These are phyloP conservation scores for Zapus hudsonius DNA, from an alignment of 2,113 vertebrate genomes.

Conservation along the genomic window DNA sequence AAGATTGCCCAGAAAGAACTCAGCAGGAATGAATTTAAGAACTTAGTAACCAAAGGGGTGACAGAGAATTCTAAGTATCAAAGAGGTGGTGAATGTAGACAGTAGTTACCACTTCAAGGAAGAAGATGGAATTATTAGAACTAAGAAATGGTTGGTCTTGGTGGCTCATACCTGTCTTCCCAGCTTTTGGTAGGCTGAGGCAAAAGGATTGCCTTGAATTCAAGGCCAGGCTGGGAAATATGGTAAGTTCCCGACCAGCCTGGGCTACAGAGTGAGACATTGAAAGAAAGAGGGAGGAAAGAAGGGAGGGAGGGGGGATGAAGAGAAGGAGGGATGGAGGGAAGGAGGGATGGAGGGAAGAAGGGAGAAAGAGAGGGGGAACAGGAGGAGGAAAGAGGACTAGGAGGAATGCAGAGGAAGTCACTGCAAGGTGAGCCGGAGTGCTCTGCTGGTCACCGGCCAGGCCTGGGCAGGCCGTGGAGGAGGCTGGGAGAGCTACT, in stretches of 20 bases:
- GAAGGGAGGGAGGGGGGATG: too few species aligned
- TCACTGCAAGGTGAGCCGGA: not conserved
- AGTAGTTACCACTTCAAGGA: not conserved
- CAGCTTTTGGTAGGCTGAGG: not conserved
- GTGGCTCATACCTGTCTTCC: too few species aligned
- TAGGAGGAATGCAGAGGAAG: not conserved
- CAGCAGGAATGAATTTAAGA: not conserved
- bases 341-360: too few species aligned
- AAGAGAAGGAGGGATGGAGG: not conserved
- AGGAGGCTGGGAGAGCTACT: not conserved
- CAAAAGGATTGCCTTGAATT: too few species aligned
- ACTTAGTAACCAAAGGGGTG: not conserved
- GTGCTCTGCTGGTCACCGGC: not conserved
- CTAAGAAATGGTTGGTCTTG: not conserved
- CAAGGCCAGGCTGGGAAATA: too few species aligned
- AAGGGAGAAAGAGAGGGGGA: too few species aligned
- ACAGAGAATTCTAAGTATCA: not conserved
- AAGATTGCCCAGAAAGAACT: not conserved
- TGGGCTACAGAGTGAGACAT: not conserved
- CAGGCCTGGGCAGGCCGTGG: too few species aligned
- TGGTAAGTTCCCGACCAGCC: not conserved
- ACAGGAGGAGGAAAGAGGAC: not conserved
- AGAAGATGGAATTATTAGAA: not conserved
- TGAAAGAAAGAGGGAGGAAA: not conserved
- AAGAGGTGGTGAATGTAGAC: not conserved